Conservation (phyloP, 2,888 invertebrate genomes). For the Spodoptera littoralis region DNA sequence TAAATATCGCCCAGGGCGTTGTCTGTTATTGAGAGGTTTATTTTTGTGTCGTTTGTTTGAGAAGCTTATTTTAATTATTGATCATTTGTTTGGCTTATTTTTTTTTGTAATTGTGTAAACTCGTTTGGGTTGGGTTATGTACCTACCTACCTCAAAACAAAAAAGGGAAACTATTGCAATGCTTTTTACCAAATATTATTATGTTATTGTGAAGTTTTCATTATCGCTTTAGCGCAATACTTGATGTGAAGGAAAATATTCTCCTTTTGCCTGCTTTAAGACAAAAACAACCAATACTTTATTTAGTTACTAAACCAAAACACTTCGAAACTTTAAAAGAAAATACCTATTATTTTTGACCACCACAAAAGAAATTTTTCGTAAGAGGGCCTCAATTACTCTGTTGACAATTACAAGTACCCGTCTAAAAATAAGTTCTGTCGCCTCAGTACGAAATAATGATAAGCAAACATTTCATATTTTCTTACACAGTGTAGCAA, state of each 20-base stretch:
- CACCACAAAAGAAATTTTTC: constrained; percentile 48
- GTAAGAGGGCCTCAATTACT: constrained; percentile 56
- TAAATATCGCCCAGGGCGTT: constrained; percentile 53
- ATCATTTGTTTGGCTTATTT: constrained; percentile 54
- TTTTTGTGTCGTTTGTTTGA: constrained; percentile 50
- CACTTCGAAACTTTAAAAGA: constrained; percentile 9
- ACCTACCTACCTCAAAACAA: background rate
- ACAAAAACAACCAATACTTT: background rate
- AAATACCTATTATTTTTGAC: constrained; percentile 29
- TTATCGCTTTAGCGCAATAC: too few relatives aligned
- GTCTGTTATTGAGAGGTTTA: constrained; percentile 50
- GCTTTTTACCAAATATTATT: too few relatives aligned
- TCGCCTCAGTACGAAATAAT: constrained; percentile 51
- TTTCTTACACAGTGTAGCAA: constrained; percentile 29
- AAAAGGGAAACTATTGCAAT: constrained; percentile 28
- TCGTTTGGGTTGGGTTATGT: background rate
- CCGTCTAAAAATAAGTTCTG: constrained; percentile 49
- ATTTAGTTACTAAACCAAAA: constrained; percentile 20
- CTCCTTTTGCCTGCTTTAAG: too few relatives aligned
- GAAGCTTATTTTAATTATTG: constrained; percentile 59
- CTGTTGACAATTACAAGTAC: constrained; percentile 56
- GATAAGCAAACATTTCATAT: constrained; percentile 60
- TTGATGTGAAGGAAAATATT: too few relatives aligned
- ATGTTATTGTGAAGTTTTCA: too few relatives aligned
- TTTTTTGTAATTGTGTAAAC: constrained; percentile 28